Evolutionary conservation across 37 sponge, comb jelly and placozoan genomes (phyloP).

Genomic region (Diacarnus erythraeanus): DNA sequence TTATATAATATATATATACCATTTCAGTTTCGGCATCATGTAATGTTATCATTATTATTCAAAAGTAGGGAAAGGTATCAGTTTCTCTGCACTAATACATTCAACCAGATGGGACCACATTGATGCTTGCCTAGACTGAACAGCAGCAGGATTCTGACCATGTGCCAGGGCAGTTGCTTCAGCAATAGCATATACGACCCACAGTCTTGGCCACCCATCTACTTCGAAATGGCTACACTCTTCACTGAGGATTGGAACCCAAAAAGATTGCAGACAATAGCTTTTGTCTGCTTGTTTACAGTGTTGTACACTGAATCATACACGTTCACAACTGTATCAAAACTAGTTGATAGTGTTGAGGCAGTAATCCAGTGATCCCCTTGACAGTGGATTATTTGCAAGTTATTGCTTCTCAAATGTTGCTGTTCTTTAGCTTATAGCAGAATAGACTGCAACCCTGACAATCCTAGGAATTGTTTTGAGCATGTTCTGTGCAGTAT

Average conservation of each 20-base stretch:
- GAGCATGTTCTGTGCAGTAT: conserved; percentile 26
- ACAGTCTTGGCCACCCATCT: conserved; percentile 9
- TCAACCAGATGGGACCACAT: conserved; percentile 42
- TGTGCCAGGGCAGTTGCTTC: conserved; percentile 22
- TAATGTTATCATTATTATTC: too few relatives aligned
- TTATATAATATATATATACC: too few relatives aligned
- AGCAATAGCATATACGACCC: conserved; percentile 36
- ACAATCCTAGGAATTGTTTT: conserved; percentile 18
- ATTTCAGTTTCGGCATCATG: too few relatives aligned
- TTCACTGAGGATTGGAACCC: not conserved
- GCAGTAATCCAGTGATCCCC: conserved; percentile 52
- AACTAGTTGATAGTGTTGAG: conserved; percentile 10
- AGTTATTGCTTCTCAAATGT: not conserved
- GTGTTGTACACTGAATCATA: conserved; percentile 30
- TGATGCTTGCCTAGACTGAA: conserved; percentile 19
- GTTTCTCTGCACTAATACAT: conserved; percentile 30
- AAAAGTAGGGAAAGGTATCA: conserved; percentile 29
- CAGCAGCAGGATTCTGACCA: conserved; percentile 36
- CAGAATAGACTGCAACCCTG: conserved; percentile 12
- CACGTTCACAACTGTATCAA: conserved; percentile 1
- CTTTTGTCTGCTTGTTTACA: conserved; percentile 24
- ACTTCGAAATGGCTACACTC: not conserved
- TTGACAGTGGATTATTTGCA: conserved; percentile 27
- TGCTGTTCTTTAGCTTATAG: conserved; percentile 9
- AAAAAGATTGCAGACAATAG: conserved; percentile 19